Evolutionary conservation across 2,113 vertebrate species (phyloP), one percentile per base, ranked within the genome.

Genomic region (Callipepla californica): DNA sequence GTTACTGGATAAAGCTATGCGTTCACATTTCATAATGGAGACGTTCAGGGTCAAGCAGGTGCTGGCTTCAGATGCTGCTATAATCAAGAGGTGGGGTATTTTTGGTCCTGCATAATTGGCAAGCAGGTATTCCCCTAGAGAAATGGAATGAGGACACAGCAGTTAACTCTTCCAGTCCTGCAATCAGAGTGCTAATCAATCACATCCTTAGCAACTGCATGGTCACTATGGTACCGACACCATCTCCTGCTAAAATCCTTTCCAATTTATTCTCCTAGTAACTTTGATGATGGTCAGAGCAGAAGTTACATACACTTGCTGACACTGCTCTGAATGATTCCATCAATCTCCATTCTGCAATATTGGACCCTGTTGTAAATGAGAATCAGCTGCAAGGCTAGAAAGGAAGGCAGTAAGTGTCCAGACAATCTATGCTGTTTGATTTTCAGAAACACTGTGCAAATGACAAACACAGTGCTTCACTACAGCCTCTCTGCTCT

Each of bases 151-250:
- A 97, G 97, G 97, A 93, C 97, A 95, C 21, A 92, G 96, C 97
- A 97, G 97, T 98, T 97, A 98, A 96, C 87, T 96, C 87, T 91
- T 92, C 47, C 0, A 26, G 93, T 97, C 81, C 94, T 94, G 96
- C 92, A 94, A 90, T 89, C 34, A 6, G 66, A 94, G 94, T 94
- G 90, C 95, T 97, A 97, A 97, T 97, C 97, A 97, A 97, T 97
- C 97, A 97, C 96, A 97, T 97, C 97, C 98, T 97, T 98, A 97
- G 97, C 97, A 98, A 97, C 97, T 80, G 83, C 81, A 38, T 74
- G 77, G 94, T 97, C 94, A 70, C 97, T 95, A 96, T 80, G 94
- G 93, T 26, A 86, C 68, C 16, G 1, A 85, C 62, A 94, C 65
- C 72, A 85, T 89, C 92, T 93, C 80, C 68, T 89, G 91, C 73